Evolutionary conservation across 1,140 invertebrate genomes (phyloP), one percentile per base, ranked within the genome.

Genomic region (Drosophila mojavensis): DNA sequence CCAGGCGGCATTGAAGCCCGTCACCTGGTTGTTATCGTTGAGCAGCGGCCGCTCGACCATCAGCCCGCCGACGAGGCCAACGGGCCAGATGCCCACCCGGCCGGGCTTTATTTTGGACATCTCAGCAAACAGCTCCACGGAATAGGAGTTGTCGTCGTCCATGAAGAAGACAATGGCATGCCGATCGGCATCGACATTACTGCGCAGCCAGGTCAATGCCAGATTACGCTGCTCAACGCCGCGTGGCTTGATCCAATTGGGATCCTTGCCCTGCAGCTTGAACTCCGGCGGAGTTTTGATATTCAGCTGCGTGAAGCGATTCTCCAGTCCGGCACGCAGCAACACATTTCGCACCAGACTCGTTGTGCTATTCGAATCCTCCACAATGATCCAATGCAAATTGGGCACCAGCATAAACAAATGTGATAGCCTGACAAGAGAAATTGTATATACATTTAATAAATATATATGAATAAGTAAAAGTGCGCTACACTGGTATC

Each of bases 81-180:
- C 99, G 0, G 99, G 98, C 98, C 98, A 99, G 4, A 99, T 97
- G 2, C 98, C 97, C 7, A 99, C 98, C 92, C 95, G 96, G 0
- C 82, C 91, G 0, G 75, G 63, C 88, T 96, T 94, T 4, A 97
- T 96, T 79, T 94, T 95, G 13, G 94, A 92, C 94, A 98, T 97
- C 62, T 92, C 91, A 9, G 67, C 80, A 59, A 92, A 99, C 9
- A 98, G 95, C 10, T 97, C 97, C 15, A 98, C 97, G 84, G 94
- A 95, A 60, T 92, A 92, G 5, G 91, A 80, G 61, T 99, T 99
- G 92, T 99, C 99, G 93, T 99, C 99, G 93, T 99, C 99, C 92
- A 98, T 98, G 93, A 99, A 99, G 93, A 97, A 99, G 0, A 99
- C 95, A 47, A 99, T 95, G 3, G 97, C 97, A 78, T 95, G 94